Percentiles rank a stretch among this genome's conserved stretches.
Conservation (phyloP, 2,797 vertebrate species). For the Channallabes apus region DNA sequence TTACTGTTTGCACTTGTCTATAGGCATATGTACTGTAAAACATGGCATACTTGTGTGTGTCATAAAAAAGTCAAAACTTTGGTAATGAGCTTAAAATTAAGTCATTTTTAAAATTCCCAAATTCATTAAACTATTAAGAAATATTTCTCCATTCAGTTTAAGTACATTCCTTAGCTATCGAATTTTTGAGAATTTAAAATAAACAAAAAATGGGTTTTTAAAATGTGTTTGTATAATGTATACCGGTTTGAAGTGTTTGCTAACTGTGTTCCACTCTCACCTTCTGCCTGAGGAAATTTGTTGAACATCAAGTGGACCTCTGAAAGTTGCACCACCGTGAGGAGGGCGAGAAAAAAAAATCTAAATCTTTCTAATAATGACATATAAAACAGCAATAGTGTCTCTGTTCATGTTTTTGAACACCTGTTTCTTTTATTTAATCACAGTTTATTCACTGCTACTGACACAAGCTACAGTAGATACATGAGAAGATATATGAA, state of each 20-base stretch:
- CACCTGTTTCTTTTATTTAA: not conserved
- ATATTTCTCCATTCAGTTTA: too few relatives aligned
- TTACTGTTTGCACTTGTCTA: too few relatives aligned
- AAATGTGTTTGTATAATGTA: not conserved
- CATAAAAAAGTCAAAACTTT: too few relatives aligned
- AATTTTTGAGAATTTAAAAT: not conserved
- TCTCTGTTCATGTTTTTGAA: not conserved
- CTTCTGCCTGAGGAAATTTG: not conserved
- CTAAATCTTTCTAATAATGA: not conserved
- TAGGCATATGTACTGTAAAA: too few relatives aligned
- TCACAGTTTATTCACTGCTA: not conserved
- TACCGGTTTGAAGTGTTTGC: not conserved
- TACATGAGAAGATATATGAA: not conserved
- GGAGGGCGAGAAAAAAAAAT: not conserved
- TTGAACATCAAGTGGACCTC: not conserved
- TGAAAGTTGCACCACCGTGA: not conserved
- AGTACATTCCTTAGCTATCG: too few relatives aligned
- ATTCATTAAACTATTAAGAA: too few relatives aligned
- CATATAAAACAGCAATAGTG: not conserved
- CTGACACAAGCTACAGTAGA: too few relatives aligned
- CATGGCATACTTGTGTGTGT: too few relatives aligned
- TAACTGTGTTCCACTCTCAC: not conserved
- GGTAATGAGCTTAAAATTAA: too few relatives aligned
- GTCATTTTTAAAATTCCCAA: too few relatives aligned
- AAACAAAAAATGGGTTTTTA: not conserved